Percentiles rank a stretch among this genome's conserved stretches.
phyloP scores from a whole-genome alignment of 2,113 vertebrate species.

The Dendropsophus ebraccatus region DNA sequence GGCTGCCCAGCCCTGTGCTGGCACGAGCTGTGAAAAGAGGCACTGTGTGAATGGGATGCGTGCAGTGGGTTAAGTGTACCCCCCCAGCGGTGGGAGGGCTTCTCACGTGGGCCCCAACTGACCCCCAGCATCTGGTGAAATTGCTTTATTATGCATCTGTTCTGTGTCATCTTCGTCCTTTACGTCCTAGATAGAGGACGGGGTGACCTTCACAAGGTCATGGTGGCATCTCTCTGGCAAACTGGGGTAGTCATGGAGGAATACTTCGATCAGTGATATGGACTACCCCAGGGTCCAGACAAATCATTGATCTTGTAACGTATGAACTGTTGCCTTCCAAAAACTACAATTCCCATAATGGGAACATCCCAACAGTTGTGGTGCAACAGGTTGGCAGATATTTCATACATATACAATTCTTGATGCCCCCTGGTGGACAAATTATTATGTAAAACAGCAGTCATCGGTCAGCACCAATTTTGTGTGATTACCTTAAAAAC shows the following conservation, averaged over 20 bases:
- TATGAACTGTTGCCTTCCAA: too few species aligned
- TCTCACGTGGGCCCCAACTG: not conserved
- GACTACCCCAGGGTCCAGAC: too few species aligned
- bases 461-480: not conserved
- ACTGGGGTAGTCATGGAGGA: too few species aligned
- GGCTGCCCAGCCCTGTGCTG: conserved; percentile 37
- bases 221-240: not conserved
- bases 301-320: too few species aligned
- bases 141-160: not conserved
- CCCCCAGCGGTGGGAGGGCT: not conserved
- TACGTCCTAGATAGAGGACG: not conserved
- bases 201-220: conserved; percentile 40
- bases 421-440: not conserved
- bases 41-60: conserved; percentile 13
- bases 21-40: conserved; percentile 18
- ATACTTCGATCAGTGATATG: not conserved
- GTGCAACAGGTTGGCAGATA: too few species aligned
- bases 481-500: not conserved
- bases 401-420: too few species aligned
- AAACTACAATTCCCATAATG: not conserved
- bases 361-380: too few species aligned
- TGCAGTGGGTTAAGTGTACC: not conserved
- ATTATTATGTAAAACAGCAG: not conserved
- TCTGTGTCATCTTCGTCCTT: not conserved
- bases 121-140: not conserved